A percentile compares a stretch with the other conserved stretches of the same genome.
Evolutionary conservation across 1,140 invertebrate genomes (phyloP).

Genomic region (Euura saliciscinereae): DNA sequence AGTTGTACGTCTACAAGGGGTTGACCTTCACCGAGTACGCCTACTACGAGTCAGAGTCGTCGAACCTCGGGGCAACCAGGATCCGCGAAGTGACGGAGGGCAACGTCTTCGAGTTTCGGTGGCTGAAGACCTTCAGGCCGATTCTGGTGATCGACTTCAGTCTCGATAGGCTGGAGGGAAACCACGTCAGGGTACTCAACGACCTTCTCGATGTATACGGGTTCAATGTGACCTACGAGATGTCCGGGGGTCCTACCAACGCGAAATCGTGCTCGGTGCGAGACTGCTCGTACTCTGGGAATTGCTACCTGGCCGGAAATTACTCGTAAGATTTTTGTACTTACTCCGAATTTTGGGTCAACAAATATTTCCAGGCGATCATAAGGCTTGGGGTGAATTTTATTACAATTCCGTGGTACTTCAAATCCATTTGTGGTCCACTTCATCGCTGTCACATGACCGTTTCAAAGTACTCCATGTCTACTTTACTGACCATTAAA

Average conservation of each 20-base stretch:
- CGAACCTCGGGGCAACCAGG: slow-evolving; percentile 67
- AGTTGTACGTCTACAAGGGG: slow-evolving; percentile 82
- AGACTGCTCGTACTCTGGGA: slow-evolving; percentile 81
- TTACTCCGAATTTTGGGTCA: no score
- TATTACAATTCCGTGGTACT: no score
- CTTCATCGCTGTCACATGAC: no score
- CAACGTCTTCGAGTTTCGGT: slow-evolving; percentile 72
- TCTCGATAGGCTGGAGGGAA: slow-evolving; percentile 75
- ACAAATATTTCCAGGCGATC: no score
- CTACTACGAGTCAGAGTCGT: slow-evolving; percentile 72
- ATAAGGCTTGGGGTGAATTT: no score
- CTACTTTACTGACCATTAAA: no score
- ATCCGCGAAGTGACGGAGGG: slow-evolving; percentile 72
- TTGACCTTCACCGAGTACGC: slow-evolving; percentile 84
- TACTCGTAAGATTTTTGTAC: slow-evolving; percentile 65
- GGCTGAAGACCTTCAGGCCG: slow-evolving; percentile 72
- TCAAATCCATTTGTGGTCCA: no score
- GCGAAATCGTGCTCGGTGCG: slow-evolving; percentile 74
- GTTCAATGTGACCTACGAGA: slow-evolving; percentile 92
- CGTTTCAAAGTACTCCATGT: no score
- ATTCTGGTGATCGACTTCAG: slow-evolving; percentile 81
- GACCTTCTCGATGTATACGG: slow-evolving; percentile 85
- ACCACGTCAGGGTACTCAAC: slow-evolving; percentile 81
- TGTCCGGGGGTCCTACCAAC: slow-evolving; percentile 62
- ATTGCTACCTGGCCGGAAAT: slow-evolving; percentile 76